Evolutionary conservation across 1,140 invertebrate species (phyloP), one percentile per base, ranked within the genome.

Genomic region (Meloidogyne exigua): DNA sequence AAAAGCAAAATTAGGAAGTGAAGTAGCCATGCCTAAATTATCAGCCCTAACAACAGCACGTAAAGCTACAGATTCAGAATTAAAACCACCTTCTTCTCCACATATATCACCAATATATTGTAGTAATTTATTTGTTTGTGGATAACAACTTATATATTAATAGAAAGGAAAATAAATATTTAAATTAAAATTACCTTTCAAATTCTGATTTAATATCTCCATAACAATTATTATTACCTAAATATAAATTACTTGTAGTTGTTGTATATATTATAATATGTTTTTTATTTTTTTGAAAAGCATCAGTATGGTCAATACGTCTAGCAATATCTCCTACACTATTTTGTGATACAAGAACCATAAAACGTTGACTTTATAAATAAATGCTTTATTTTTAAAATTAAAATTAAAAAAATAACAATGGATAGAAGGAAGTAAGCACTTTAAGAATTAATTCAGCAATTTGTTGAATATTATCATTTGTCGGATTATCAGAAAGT

Each of bases 11-110:
- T 71, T 18, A 13, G 69, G 69, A 26, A 71, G n/a, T 9, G 39
- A 26, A 25, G 32, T 57, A n/a, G 32, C 36, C 25, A 71, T 18
- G 0, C 69, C 69, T 9, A 71, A 15, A 26, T 39, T 39, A 36
- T n/a, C 9, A 18, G 44, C 39, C 10, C 1, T 44, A n/a, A 71
- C 28, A 26, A 71, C n/a, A 0, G 13, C 69, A 62, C 69, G 69
- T 15, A 71, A 12, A 26, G 44, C 69, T 28, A 71, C 69, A 44
- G 69, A 71, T 44, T 71, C 69, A 0, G 23, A 2, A 42, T 71
- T 71, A 62, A 21, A 49, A 26, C 69, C 62, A 13, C 12, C 26
- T 21, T 39, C 39, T 15, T 23, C 13, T 25, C 69, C 69, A 62
- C 69, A 71, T 10, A 21, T 21, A 10, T 71, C 36, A 28, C 69